Base-by-base conservation (phyloP, 1,140 invertebrate species). In the Grapholita molesta region DNA sequence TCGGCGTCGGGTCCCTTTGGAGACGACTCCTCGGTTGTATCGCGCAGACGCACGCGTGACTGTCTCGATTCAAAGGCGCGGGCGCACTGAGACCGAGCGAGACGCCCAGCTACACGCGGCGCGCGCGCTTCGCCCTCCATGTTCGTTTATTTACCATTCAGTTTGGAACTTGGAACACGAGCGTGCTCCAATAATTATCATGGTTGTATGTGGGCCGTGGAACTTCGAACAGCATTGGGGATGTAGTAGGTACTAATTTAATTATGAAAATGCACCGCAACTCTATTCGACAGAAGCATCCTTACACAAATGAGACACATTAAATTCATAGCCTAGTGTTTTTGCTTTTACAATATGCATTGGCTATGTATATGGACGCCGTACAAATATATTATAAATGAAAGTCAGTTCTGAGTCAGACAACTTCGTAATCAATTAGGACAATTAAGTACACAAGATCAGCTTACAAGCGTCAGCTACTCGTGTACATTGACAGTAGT, bases 121-220 rank as follows among this genome's bases (percentile, higher is more conserved):
- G 86, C 86, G 84, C 79, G 80, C 71, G n/a, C n/a, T n/a, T 71
- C 78, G 72, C 75, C 75, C 79, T 78, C 78, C 75, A 78, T 81
- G 74, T 72, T 76, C 81, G 86, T 87, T 89, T 88, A 90, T 88
- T 89, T 88, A 86, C 84, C 82, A 87, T 86, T 86, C 86, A 83
- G 81, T 88, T 89, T 82, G 78, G 86, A 88, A 79, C 86, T 89
- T 82, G 78, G 86, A 88, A 79, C 86, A 79, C 78, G 76, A 87
- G 84, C 80, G 77, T 86, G 83, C 82, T 87, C 80, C 73, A 84
- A 80, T 88, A 87, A 83, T 84, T 80, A 86, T 81, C 82, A 82
- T 77, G 75, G 77, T 71, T 32, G 73, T 70, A 82, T 75, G 84
- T 85, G 72, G 70, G 70, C 66, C 70, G 72, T 48, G 64, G 64